A percentile compares a stretch with the other conserved stretches of the same genome.
phyloP scores from a whole-genome alignment of 2,888 invertebrate genomes.

The Oscheius sp. region DNA sequence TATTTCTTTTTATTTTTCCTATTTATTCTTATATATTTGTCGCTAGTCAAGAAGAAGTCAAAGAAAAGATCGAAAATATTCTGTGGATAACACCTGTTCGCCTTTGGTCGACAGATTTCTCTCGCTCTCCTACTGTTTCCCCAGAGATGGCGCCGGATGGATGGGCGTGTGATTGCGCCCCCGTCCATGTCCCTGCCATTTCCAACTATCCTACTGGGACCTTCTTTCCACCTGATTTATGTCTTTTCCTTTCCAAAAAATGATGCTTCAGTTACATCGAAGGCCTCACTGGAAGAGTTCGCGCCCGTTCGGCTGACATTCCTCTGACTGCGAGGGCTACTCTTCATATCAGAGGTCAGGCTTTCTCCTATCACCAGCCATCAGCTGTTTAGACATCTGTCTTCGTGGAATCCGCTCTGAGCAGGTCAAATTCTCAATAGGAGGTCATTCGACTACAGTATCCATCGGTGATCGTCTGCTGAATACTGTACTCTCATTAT shows the following conservation, averaged over 20 bases:
- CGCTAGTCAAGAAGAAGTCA: no score
- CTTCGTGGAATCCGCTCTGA: background rate
- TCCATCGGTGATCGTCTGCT: background rate
- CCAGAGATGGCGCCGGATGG: conserved; percentile 22
- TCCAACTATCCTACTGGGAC: conserved; percentile 5
- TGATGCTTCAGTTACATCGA: conserved; percentile 34
- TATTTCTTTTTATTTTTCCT: background rate
- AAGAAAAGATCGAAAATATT: no score
- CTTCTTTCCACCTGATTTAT: conserved; percentile 24
- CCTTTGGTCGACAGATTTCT: background rate
- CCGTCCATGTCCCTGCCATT: conserved; percentile 4
- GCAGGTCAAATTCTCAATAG: conserved; percentile 14
- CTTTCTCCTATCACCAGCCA: background rate
- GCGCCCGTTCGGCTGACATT: conserved; percentile 30
- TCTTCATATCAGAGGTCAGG: conserved; percentile 11
- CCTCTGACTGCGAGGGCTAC: background rate
- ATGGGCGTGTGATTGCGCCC: conserved; percentile 34
- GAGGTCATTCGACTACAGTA: background rate
- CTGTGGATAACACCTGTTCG: conserved; percentile 12
- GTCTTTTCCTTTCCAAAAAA: conserved; percentile 1
- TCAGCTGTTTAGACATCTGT: background rate
- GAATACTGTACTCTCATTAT: background rate
- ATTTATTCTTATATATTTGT: no score
- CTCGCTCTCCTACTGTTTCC: background rate
- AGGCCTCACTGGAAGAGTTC: conserved; percentile 26